These are phyloP conservation scores for Tupiocoris notatus DNA, from an alignment of 2,888 invertebrate species.

Conservation along the genomic window DNA sequence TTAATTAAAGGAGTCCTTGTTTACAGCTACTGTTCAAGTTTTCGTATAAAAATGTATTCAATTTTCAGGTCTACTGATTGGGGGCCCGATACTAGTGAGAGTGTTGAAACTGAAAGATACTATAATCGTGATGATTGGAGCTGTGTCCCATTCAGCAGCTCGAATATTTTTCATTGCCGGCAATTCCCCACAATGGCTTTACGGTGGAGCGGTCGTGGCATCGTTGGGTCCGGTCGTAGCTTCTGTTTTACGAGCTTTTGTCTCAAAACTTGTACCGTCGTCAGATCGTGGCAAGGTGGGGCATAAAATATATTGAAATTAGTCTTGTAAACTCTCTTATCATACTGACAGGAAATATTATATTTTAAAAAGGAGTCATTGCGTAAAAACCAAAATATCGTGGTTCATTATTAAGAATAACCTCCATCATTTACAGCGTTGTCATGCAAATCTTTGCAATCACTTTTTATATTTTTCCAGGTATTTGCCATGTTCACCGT, in stretches of 20 bases:
- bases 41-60: no score
- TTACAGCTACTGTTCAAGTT: background rate
- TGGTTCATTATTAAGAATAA: no score
- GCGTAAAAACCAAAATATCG: no score
- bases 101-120: slow-evolving; percentile 68
- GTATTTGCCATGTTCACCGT: slow-evolving; percentile 71
- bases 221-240: slow-evolving; percentile 77
- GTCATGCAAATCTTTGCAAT: no score
- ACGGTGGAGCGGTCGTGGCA: slow-evolving; percentile 70
- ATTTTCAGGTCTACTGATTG: slow-evolving; percentile 63
- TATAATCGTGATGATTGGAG: slow-evolving; percentile 70
- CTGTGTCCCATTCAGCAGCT: slow-evolving; percentile 66
- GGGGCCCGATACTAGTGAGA: slow-evolving; percentile 70
- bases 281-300: slow-evolving; percentile 67
- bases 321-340: no score
- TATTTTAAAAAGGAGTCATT: no score
- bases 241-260: slow-evolving; percentile 76
- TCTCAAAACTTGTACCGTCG: slow-evolving; percentile 71
- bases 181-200: slow-evolving; percentile 60
- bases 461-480: slow-evolving; percentile 30
- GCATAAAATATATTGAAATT: no score
- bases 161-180: slow-evolving; percentile 69
- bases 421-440: no score
- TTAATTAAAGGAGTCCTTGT: background rate
- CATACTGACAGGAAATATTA: background rate